Conservation (phyloP, 2,888 invertebrate genomes). For the Acleris sparsana region DNA sequence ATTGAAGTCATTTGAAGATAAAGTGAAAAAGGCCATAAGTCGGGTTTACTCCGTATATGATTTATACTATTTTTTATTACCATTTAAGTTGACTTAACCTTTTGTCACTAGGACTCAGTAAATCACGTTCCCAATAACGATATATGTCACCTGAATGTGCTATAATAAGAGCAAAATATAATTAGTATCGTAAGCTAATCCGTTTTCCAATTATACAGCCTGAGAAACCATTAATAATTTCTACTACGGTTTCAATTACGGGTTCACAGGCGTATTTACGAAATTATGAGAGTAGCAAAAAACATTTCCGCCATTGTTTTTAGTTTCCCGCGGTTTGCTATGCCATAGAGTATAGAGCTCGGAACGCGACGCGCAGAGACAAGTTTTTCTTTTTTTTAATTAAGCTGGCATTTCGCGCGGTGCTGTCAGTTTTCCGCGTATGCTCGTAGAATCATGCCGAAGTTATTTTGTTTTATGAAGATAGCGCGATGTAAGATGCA, state of each 20-base stretch:
- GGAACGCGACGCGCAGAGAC: background rate
- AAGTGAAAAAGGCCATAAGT: too few relatives aligned
- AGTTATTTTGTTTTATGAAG: too few relatives aligned
- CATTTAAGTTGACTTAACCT: too few relatives aligned
- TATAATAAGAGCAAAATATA: background rate
- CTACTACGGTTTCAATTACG: constrained; percentile 38
- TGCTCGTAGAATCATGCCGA: too few relatives aligned
- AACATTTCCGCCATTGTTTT: constrained; percentile 62
- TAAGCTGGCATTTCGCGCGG: constrained; percentile 7
- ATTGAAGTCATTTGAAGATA: too few relatives aligned
- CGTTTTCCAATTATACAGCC: constrained; percentile 22
- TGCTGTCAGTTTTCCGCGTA: background rate
- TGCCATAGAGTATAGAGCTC: constrained; percentile 46
- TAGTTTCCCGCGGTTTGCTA: constrained; percentile 54
- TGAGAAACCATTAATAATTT: constrained; percentile 32
- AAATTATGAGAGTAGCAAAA: constrained; percentile 54
- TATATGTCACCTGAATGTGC: constrained; percentile 5
- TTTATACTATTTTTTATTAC: too few relatives aligned
- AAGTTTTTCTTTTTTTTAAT: constrained; percentile 24
- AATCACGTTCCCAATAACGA: too few relatives aligned
- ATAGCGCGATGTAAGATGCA: too few relatives aligned
- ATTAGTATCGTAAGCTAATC: background rate
- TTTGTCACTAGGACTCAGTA: too few relatives aligned
- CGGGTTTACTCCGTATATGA: too few relatives aligned
- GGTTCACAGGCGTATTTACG: constrained; percentile 51